Percentiles rank a stretch among this genome's conserved stretches.
These are phyloP conservation scores for Knipowitschia caucasica DNA, from an alignment of 2,797 vertebrate species.

Conservation along the genomic window DNA sequence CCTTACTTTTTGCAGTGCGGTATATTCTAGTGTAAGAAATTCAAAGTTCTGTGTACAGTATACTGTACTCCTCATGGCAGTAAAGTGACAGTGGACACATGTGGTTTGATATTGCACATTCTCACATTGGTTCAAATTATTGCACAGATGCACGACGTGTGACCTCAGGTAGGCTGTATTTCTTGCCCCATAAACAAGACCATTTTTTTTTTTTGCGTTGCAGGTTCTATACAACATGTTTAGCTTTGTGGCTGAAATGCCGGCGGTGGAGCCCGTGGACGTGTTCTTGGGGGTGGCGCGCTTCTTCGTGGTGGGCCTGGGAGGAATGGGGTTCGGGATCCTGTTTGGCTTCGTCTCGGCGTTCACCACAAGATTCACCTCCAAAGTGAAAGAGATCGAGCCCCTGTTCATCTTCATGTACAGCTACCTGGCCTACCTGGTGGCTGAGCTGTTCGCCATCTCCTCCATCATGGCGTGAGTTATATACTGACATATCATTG, in stretches of 20 bases:
- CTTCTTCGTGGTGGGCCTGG: slow-evolving; percentile 90
- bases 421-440: slow-evolving; percentile 94
- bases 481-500: no score
- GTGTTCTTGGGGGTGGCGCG: slow-evolving; percentile 87
- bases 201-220: no score
- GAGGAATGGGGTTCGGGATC: slow-evolving; percentile 87
- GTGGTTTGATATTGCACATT: no score
- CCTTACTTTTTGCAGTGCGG: no score
- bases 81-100: no score
- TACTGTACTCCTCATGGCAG: no score
- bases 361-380: slow-evolving; percentile 95
- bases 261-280: slow-evolving; percentile 84
- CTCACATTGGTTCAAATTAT: no score
- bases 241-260: slow-evolving; percentile 89
- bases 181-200: no score
- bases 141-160: no score
- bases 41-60: no score
- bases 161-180: no score
- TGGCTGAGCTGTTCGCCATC: slow-evolving; percentile 91
- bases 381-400: slow-evolving; percentile 91
- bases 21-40: no score
- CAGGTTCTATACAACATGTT: slow-evolving; percentile 97
- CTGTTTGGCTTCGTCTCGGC: slow-evolving; percentile 92
- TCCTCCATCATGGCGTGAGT: slow-evolving; percentile 99
- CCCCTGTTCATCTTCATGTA: slow-evolving; percentile 97